phyloP scores from a whole-genome alignment of 2,888 invertebrate species.

The Barypeithes pellucidus region DNA sequence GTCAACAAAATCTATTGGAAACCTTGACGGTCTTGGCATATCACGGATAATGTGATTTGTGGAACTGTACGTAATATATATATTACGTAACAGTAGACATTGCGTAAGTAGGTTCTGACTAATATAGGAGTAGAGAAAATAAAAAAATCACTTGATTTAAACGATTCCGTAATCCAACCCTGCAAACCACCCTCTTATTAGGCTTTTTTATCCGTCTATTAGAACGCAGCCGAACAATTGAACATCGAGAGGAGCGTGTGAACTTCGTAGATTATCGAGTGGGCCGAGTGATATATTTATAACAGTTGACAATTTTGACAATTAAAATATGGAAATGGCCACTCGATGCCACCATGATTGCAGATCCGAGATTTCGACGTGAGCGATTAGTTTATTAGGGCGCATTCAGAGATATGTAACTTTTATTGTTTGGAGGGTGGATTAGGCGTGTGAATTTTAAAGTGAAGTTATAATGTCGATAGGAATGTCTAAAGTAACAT shows the following conservation, averaged over 20 bases:
- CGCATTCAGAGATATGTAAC: slow-evolving; percentile 53
- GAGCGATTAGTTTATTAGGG: slow-evolving; percentile 49
- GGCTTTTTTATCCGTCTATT: slow-evolving; percentile 52
- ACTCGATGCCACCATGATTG: slow-evolving; percentile 53
- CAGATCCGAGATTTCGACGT: slow-evolving; percentile 36
- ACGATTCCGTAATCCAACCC: slow-evolving; percentile 26
- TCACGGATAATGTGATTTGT: no score
- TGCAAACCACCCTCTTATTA: slow-evolving; percentile 41
- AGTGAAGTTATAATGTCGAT: not conserved
- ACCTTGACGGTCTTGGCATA: no score
- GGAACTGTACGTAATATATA: no score
- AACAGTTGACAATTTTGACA: slow-evolving; percentile 69
- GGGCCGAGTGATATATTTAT: slow-evolving; percentile 64
- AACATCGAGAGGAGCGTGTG: slow-evolving; percentile 66
- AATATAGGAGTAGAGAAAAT: not conserved
- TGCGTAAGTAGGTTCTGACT: no score
- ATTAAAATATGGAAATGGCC: slow-evolving; percentile 68
- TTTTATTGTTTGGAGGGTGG: slow-evolving; percentile 50
- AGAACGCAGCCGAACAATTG: slow-evolving; percentile 45
- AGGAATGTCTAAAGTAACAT: not conserved
- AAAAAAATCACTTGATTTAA: not conserved
- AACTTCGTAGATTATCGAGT: slow-evolving; percentile 63
- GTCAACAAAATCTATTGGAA: no score
- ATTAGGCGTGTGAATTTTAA: slow-evolving; percentile 53
- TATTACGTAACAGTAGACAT: no score